These are phyloP conservation scores for Hesperia comma DNA, from an alignment of 2,888 invertebrate species.

Conservation along the genomic window DNA sequence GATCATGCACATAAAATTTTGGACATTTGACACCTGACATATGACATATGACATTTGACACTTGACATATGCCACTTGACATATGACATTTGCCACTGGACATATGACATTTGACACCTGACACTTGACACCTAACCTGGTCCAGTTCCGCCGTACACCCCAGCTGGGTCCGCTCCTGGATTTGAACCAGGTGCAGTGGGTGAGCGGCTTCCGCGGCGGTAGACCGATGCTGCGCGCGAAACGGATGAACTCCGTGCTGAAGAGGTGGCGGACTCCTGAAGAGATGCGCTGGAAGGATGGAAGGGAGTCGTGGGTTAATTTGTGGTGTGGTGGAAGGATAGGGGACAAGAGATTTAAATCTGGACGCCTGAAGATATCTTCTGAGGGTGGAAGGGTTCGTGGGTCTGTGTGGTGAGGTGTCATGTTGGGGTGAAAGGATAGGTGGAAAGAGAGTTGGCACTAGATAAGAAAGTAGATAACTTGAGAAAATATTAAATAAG, in stretches of 20 bases:
- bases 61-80: constrained; percentile 33
- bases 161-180: constrained; percentile 77
- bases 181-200: constrained; percentile 79
- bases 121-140: constrained; percentile 50
- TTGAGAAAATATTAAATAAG: too few relatives aligned
- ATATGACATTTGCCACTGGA: neutral
- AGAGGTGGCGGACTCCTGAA: constrained; percentile 1
- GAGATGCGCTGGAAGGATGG: constrained; percentile 13
- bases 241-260: constrained; percentile 55
- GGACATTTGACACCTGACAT: too few relatives aligned
- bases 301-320: too few relatives aligned
- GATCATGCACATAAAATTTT: too few relatives aligned
- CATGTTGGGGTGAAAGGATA: too few relatives aligned
- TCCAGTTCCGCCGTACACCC: constrained; percentile 68
- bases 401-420: too few relatives aligned
- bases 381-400: too few relatives aligned
- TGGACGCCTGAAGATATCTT: neutral
- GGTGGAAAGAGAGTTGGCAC: too few relatives aligned
- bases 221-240: constrained; percentile 71
- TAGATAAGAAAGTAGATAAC: too few relatives aligned
- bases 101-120: neutral
- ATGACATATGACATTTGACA: too few relatives aligned
- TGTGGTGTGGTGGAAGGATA: too few relatives aligned
- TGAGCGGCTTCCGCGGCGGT: constrained; percentile 71
- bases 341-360: too few relatives aligned